Conservation (phyloP, 1,140 invertebrate genomes). For the Aphis gossypii region DNA sequence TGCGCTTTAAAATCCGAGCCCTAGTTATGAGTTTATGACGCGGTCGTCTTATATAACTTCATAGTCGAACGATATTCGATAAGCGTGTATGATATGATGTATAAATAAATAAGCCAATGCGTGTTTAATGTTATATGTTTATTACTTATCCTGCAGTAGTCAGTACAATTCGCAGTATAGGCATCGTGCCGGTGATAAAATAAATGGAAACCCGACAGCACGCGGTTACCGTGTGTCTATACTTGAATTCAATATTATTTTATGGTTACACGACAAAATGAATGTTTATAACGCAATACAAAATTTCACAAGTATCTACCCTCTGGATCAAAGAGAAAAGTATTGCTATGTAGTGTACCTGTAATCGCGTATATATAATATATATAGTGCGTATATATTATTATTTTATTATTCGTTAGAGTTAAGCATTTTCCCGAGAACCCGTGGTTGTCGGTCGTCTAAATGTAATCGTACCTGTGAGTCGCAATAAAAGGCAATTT, state of each 20-base stretch:
- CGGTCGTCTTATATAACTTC: too few relatives aligned
- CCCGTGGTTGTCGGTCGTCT: background rate
- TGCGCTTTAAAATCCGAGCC: too few relatives aligned
- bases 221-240: background rate
- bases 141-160: background rate
- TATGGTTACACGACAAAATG: background rate
- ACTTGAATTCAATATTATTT: background rate
- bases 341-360: background rate
- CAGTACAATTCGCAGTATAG: background rate
- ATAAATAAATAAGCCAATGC: background rate
- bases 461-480: background rate
- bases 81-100: too few relatives aligned
- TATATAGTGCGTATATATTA: background rate
- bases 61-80: too few relatives aligned
- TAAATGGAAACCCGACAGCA: background rate
- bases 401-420: background rate
- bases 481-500: slow-evolving; percentile 26
- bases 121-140: background rate
- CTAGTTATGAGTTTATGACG: too few relatives aligned
- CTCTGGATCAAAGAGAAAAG: background rate
- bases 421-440: background rate
- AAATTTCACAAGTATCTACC: background rate
- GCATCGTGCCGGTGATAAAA: background rate
- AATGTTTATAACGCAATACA: background rate
- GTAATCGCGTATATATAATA: too few relatives aligned